Evolutionary conservation across 2,888 invertebrate genomes (phyloP), one percentile per base, ranked within the genome.

Genomic region (Strigamia transsilvanica): DNA sequence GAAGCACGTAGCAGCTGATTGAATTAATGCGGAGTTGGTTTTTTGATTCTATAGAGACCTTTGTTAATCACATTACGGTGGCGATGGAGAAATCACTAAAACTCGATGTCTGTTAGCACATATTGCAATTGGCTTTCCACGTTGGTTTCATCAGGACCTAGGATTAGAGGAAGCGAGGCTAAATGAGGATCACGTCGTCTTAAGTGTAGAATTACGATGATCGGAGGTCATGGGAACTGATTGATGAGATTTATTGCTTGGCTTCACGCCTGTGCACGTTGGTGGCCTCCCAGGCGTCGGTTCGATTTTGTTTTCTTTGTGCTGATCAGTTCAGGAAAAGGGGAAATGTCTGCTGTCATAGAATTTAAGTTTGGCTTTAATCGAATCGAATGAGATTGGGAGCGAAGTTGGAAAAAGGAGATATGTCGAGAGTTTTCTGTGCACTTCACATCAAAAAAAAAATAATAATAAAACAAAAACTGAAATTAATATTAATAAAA

Each of bases 241-340:
- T 51, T 51, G 51, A 51, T 51, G 51, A 51, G 51, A 51, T 51
- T 51, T 51, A 51, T 51, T 51, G 51, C 51, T 51, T 51, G 51
- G 51, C 51, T 51, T 51, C 51, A 51, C 51, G 51, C 51, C 51
- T 51, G 51, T 51, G 51, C 51, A 51, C 51, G 51, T 51, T 51
- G 51, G 51, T 51, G 51, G 12, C n/a, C 51, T 51, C 51, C n/a
- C 15, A 51, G 51, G 51, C 51, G n/a, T n/a, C n/a, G 51, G 6
- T 51, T 51, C 51, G 51, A 51, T 51, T 51, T 51, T 51, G 51
- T 51, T 51, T 51, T 51, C 51, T 51, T 51, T 51, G n/a, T n/a
- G 51, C 51, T 51, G 51, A 4, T 46, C 46, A 46, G 46, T n/a
- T n/a, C 1, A 18, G 51, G 18, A 51, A 18, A 51, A 18, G 51